Evolutionary conservation across 2,113 vertebrate species (phyloP), one percentile per base, ranked within the genome.

Genomic region (Oryzias melastigma): DNA sequence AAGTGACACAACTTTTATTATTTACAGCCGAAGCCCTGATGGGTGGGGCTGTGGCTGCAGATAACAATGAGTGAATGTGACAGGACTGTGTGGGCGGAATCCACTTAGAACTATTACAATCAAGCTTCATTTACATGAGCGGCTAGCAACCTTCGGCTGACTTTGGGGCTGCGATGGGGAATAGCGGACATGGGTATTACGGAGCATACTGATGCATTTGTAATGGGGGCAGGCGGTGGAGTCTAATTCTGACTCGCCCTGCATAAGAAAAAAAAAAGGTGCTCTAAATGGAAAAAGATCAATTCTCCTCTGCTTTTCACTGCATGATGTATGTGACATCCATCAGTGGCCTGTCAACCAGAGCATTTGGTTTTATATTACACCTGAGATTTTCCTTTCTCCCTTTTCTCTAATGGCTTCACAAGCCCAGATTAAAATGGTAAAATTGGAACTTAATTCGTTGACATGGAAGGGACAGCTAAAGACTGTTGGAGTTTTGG

Each of bases 1-100:
- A 84, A 87, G 78, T 86, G 81, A 87, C 85, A 84, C 83, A 75
- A 81, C 78, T 91, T 90, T 85, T 87, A 86, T 90, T 92, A 88
- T 90, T 87, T 81, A 88, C 69, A 56, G 35, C 65, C 42, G 67
- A 71, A 85, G 76, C 65, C 78, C 70, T 78, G 84, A 77, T 82
- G 73, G 77, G 67, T 51, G 64, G 70, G 45, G 29, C 35, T 45
- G 57, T n/a, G 64, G 44, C 7, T 4, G 5, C 45, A 68, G 82
- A 74, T 82, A 88, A 89, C 85, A 86, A 85, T 86, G 82, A 89
- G 62, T 22, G 62, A 83, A 82, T 87, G 77, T 85, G 85, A 84
- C 82, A 84, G 77, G 77, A 83, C 81, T 83, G 78, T 86, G 82
- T 80, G 78, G 82, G 84, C 4, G 77, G 79, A 83, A 87, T 88